These are phyloP conservation scores for Redunca redunca DNA, from an alignment of 2,113 vertebrate species.

Conservation along the genomic window DNA sequence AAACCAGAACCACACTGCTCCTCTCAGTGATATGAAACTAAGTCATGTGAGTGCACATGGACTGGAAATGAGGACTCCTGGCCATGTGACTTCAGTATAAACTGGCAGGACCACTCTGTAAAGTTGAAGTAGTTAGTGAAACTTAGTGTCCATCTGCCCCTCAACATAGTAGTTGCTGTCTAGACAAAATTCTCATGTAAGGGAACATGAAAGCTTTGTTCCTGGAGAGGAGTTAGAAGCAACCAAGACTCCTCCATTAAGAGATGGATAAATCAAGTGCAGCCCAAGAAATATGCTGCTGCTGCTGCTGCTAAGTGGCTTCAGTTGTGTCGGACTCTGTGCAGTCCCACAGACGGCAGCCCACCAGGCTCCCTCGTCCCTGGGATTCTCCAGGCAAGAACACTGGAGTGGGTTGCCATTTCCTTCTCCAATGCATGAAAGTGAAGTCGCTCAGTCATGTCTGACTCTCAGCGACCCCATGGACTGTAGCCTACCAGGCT, in stretches of 20 bases:
- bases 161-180: background rate
- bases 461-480: too few relatives aligned
- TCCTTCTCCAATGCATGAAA: too few relatives aligned
- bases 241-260: background rate
- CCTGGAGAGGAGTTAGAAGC: background rate
- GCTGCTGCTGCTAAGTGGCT: too few relatives aligned
- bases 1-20: background rate
- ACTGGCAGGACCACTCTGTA: background rate
- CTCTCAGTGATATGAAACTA: background rate
- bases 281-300: background rate
- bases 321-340: too few relatives aligned
- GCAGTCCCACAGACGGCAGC: too few relatives aligned
- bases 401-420: too few relatives aligned
- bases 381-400: too few relatives aligned
- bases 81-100: background rate
- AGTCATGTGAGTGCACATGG: background rate
- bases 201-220: background rate
- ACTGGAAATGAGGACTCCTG: background rate
- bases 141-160: background rate
- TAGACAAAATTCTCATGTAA: background rate
- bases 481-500: too few relatives aligned
- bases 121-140: background rate
- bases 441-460: too few relatives aligned
- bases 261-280: background rate
- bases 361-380: rapidly evolving